These are phyloP conservation scores for Ciona savignyi DNA, from an alignment of 23 tunicate genomes.

Conservation along the genomic window DNA sequence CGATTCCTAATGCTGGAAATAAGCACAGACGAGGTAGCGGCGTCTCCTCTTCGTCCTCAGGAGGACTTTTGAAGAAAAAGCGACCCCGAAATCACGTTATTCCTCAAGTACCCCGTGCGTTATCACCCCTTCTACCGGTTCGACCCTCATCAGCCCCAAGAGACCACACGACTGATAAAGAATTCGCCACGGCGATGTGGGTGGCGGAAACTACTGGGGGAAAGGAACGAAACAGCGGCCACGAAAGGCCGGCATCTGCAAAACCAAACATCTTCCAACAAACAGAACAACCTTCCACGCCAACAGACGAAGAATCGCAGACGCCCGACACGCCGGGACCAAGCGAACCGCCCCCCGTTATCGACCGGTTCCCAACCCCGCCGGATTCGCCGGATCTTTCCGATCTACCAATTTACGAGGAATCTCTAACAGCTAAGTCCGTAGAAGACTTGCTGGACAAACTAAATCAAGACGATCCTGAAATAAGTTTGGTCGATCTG, in stretches of 20 bases:
- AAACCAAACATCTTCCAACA: not conserved
- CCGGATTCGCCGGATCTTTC: slow-evolving; percentile 16
- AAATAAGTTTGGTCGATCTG: slow-evolving; percentile 25
- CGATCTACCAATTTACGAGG: slow-evolving; percentile 13
- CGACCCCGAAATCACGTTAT: not conserved
- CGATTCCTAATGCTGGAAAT: slow-evolving; percentile 4
- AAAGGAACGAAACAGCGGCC: not conserved
- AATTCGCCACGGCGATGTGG: slow-evolving; percentile 15
- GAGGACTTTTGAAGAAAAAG: slow-evolving; percentile 8
- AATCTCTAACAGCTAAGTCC: slow-evolving; percentile 9
- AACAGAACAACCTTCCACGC: not conserved
- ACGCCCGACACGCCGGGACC: not conserved
- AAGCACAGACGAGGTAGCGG: slow-evolving; percentile 15
- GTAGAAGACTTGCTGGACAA: slow-evolving; percentile 3
- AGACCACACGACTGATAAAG: slow-evolving; percentile 1
- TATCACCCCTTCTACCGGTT: not conserved
- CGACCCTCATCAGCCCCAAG: slow-evolving; percentile 16
- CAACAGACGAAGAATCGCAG: not conserved
- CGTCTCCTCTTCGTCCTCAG: slow-evolving; percentile 3
- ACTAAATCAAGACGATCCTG: slow-evolving; percentile 6
- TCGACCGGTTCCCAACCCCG: slow-evolving; percentile 6
- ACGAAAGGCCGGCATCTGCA: slow-evolving; percentile 7
- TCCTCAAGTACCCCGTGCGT: not conserved
- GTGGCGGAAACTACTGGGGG: not conserved
- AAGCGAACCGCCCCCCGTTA: not conserved